A percentile compares a stretch with the other conserved stretches of the same genome.
phyloP scores from a whole-genome alignment of 2,113 vertebrate species.

The Heptranchias perlo region DNA sequence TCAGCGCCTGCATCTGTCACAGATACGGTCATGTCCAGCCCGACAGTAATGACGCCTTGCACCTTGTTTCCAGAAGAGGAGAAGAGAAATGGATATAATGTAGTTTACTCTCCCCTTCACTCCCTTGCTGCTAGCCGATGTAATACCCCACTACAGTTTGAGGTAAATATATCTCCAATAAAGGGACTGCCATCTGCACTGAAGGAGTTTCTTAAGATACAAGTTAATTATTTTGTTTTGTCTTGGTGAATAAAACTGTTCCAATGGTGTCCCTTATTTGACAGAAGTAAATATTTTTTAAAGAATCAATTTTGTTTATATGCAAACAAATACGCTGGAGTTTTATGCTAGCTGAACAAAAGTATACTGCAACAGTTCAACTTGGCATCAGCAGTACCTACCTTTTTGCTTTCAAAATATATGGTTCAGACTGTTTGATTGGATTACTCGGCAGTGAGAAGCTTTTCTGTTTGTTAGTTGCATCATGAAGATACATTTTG shows the following conservation, averaged over 20 bases:
- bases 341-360: background rate
- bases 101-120: conserved; percentile 78
- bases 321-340: background rate
- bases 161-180: conserved; percentile 61
- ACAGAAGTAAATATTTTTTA: background rate
- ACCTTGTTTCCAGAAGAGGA: conserved; percentile 64
- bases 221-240: background rate
- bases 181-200: background rate
- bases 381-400: background rate
- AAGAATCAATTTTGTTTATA: background rate
- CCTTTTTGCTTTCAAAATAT: background rate
- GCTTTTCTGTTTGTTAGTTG: background rate
- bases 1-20: conserved; percentile 71
- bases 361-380: background rate
- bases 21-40: conserved; percentile 62
- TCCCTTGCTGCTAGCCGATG: conserved; percentile 89
- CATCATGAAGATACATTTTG: background rate
- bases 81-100: conserved; percentile 67
- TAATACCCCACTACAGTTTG: conserved; percentile 95
- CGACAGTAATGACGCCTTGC: conserved; percentile 63
- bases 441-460: background rate
- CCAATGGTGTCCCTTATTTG: background rate
- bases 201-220: no score
- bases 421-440: background rate
- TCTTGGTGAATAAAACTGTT: conserved; percentile 21